These are phyloP conservation scores for Drosophila saltans DNA, from an alignment of 1,140 invertebrate species.

Conservation along the genomic window DNA sequence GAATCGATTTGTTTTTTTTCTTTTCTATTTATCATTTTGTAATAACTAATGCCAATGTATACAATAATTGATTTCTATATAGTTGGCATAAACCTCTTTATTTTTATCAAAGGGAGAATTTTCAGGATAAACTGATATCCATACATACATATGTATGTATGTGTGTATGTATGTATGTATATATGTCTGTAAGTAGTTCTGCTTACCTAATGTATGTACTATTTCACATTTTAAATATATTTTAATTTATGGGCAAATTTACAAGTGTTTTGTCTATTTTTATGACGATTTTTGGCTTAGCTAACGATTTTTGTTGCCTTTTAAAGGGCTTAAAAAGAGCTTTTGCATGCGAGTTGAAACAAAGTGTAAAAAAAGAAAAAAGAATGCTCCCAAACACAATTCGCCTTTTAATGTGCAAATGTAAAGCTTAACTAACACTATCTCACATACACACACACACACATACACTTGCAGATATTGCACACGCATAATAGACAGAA, in stretches of 20 bases:
- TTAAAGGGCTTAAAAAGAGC: constrained; percentile 64
- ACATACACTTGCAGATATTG: constrained; percentile 37
- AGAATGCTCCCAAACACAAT: constrained; percentile 65
- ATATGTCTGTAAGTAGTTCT: no score
- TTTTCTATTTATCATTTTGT: no score
- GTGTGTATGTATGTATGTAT: no score
- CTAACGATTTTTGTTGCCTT: constrained; percentile 29
- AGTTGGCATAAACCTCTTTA: no score
- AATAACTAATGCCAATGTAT: no score
- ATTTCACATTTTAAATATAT: background rate
- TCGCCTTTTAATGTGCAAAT: constrained; percentile 80
- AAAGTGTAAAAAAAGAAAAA: constrained; percentile 47
- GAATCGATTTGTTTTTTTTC: no score
- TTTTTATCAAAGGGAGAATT: no score
- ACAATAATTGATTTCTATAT: no score
- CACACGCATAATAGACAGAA: constrained; percentile 75
- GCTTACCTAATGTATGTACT: no score
- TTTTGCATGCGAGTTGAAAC: constrained; percentile 29
- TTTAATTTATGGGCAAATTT: background rate
- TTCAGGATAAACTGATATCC: no score
- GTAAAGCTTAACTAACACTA: constrained; percentile 76
- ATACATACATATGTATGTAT: no score
- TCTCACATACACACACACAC: constrained; percentile 28
- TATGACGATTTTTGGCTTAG: background rate
- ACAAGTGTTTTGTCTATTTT: background rate